phyloP scores from a whole-genome alignment of 2,888 invertebrate genomes.

The Polymixis flavicincta region DNA sequence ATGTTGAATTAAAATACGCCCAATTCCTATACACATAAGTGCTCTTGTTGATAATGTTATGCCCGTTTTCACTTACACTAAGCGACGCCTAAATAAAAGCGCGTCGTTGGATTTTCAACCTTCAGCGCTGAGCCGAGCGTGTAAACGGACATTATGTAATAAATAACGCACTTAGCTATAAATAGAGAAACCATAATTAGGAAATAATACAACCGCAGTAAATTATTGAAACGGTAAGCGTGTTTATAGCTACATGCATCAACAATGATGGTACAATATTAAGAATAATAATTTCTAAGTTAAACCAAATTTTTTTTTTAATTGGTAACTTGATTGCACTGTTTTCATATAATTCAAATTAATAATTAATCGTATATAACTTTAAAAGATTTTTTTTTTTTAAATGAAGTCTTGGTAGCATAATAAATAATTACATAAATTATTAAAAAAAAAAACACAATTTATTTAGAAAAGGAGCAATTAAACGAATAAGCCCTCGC shows the following conservation, averaged over 20 bases:
- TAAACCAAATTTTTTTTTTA: background rate
- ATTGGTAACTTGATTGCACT: background rate
- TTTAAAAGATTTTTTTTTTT: too few species aligned
- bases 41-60: background rate
- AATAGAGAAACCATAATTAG: background rate
- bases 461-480: background rate
- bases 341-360: conserved; percentile 14
- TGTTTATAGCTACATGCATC: background rate
- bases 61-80: too few species aligned
- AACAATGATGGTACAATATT: background rate
- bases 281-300: background rate
- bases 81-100: too few species aligned
- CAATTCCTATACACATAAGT: background rate
- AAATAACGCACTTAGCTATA: background rate
- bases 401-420: too few species aligned
- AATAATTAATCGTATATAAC: too few species aligned
- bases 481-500: background rate
- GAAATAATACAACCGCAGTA: background rate
- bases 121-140: too few species aligned
- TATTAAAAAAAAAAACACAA: background rate
- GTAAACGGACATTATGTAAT: background rate
- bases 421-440: background rate
- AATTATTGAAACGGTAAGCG: background rate
- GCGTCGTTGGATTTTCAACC: too few species aligned
- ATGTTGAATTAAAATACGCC: background rate